Evolutionary conservation across 2,888 invertebrate genomes (phyloP).

Genomic region (Zaprionus lineosus): DNA sequence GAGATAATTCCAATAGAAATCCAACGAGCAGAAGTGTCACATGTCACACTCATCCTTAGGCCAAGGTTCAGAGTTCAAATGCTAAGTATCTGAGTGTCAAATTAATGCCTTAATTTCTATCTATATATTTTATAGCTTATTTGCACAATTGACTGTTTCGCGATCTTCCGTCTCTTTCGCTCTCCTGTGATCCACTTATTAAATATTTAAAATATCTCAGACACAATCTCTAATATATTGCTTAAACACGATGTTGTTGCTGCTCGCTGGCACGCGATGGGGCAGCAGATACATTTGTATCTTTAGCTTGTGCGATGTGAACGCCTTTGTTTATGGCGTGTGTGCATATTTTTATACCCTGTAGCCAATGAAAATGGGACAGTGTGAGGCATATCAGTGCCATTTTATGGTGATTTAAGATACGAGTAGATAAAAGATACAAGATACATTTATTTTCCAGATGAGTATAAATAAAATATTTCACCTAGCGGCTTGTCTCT

Average conservation of each 20-base stretch:
- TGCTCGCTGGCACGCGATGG: slow-evolving; percentile 18
- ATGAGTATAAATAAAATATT: too few species aligned
- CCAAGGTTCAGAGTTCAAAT: too few species aligned
- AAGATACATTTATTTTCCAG: too few species aligned
- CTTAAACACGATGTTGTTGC: slow-evolving; percentile 40
- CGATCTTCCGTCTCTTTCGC: neutral
- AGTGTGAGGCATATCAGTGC: too few species aligned
- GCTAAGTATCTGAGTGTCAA: too few species aligned
- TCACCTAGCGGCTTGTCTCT: too few species aligned
- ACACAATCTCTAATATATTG: slow-evolving; percentile 19
- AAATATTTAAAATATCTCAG: slow-evolving; percentile 21
- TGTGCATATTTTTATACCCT: slow-evolving; percentile 22
- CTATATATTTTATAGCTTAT: too few species aligned
- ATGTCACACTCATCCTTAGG: too few species aligned
- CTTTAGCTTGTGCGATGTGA: slow-evolving; percentile 17
- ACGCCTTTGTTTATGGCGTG: slow-evolving; percentile 33
- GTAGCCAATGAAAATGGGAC: neutral
- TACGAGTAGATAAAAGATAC: neutral
- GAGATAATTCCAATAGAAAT: too few species aligned
- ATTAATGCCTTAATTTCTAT: too few species aligned
- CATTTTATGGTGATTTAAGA: neutral
- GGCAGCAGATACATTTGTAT: slow-evolving; percentile 51
- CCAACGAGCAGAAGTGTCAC: too few species aligned
- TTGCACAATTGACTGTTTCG: too few species aligned
- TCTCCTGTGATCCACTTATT: slow-evolving; percentile 8